Percentiles rank a stretch among this genome's conserved stretches.
phyloP scores from a whole-genome alignment of 2,113 vertebrate species.

The Rhadina sibilatrix region DNA sequence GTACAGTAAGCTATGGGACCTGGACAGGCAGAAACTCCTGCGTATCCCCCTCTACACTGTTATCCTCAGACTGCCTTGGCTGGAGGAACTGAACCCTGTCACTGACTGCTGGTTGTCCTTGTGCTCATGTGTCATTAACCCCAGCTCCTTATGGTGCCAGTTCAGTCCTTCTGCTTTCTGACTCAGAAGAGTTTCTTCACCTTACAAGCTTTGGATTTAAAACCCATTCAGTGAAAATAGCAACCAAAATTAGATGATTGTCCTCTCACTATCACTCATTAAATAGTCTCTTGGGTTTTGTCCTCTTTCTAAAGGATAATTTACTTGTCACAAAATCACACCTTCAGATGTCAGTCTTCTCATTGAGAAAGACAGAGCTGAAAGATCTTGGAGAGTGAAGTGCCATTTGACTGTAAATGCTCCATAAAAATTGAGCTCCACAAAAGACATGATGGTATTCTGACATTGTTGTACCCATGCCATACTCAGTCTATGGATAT shows the following conservation, averaged over 20 bases:
- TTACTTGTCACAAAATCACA: neutral
- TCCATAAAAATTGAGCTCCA: neutral
- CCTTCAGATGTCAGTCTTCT: neutral
- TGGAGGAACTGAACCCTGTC: neutral
- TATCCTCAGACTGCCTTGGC: neutral
- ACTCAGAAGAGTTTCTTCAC: neutral
- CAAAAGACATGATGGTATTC: neutral
- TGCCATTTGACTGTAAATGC: neutral
- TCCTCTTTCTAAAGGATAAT: neutral
- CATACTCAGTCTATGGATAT: neutral
- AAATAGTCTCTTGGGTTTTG: neutral
- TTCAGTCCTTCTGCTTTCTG: neutral
- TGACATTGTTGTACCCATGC: neutral
- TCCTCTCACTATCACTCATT: neutral
- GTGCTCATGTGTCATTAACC: neutral
- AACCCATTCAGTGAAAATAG: neutral
- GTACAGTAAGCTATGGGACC: neutral
- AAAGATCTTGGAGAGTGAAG: neutral
- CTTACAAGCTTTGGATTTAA: neutral
- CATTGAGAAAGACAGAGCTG: neutral
- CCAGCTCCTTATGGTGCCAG: neutral
- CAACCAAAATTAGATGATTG: neutral
- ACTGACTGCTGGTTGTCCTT: neutral
- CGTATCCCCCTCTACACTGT: accelerated
- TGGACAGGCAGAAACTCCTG: neutral